These are phyloP conservation scores for Scaptomyza cyrtandrae DNA, from an alignment of 2,888 invertebrate genomes.

Conservation along the genomic window DNA sequence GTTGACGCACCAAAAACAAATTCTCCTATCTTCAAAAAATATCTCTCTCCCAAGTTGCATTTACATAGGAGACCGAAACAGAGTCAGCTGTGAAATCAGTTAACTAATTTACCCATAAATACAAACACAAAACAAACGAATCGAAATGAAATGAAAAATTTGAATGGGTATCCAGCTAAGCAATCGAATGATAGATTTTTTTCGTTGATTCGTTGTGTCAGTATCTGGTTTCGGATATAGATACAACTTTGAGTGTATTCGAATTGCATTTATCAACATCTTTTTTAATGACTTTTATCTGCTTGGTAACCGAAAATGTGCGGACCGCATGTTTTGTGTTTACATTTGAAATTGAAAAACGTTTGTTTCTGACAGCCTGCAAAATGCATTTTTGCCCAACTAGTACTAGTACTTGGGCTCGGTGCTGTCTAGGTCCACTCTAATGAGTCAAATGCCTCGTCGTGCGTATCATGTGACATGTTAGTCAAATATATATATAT, in stretches of 20 bases:
- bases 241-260: background rate
- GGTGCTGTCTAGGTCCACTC: conserved; percentile 29
- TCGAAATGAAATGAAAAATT: background rate
- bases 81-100: conserved; percentile 52
- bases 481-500: no score
- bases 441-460: conserved; percentile 52
- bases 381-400: conserved; percentile 61
- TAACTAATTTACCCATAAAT: conserved; percentile 58
- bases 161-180: no score
- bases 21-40: conserved; percentile 9
- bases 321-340: conserved; percentile 48
- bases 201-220: conserved; percentile 16
- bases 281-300: conserved; percentile 47
- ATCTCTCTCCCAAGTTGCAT: conserved; percentile 20
- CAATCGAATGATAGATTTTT: conserved; percentile 21
- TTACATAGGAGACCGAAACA: conserved; percentile 29
- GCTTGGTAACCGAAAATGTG: conserved; percentile 46
- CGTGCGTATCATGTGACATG: conserved; percentile 54
- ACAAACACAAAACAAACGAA: conserved; percentile 7
- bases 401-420: conserved; percentile 28
- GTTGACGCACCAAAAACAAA: conserved; percentile 15
- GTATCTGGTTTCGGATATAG: conserved; percentile 21
- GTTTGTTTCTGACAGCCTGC: conserved; percentile 38
- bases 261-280: conserved; percentile 41
- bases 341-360: conserved; percentile 67